Evolutionary conservation across 2,888 invertebrate species (phyloP).

Genomic region (Malacosoma neustria): DNA sequence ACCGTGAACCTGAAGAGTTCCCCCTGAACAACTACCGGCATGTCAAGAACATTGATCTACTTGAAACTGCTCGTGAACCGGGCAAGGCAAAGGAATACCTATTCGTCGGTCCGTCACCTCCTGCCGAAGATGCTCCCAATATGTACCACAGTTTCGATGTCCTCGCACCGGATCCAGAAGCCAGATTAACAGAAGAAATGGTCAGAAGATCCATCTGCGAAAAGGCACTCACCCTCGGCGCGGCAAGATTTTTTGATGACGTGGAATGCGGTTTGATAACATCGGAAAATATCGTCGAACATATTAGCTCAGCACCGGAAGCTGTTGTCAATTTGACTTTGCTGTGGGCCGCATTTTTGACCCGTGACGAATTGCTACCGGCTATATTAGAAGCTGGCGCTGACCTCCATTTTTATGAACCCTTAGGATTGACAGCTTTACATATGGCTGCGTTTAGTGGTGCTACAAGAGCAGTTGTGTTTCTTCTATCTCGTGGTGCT

Average conservation of each 20-base stretch:
- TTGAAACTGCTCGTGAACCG: constrained; percentile 76
- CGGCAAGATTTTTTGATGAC: constrained; percentile 81
- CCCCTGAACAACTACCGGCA: constrained; percentile 63
- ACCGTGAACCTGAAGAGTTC: constrained; percentile 67
- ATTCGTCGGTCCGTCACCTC: constrained; percentile 86
- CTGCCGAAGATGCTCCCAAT: constrained; percentile 85
- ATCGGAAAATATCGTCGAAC: constrained; percentile 73
- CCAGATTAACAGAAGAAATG: constrained; percentile 81
- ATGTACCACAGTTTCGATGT: constrained; percentile 86
- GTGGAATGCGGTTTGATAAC: constrained; percentile 81
- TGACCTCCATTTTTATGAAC: constrained; percentile 81
- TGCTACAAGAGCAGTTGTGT: constrained; percentile 79
- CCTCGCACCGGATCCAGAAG: constrained; percentile 79
- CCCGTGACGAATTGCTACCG: constrained; percentile 81
- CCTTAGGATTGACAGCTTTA: constrained; percentile 83
- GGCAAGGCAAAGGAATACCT: constrained; percentile 81
- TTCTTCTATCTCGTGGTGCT: constrained; percentile 79
- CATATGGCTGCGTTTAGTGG: constrained; percentile 87
- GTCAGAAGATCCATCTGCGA: constrained; percentile 81
- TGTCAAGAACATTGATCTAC: constrained; percentile 59
- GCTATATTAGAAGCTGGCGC: constrained; percentile 79
- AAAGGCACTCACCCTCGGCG: constrained; percentile 79
- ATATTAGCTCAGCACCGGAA: constrained; percentile 77
- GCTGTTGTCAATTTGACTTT: constrained; percentile 82
- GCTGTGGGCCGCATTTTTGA: constrained; percentile 83